These are phyloP conservation scores for Cladorhizidae sp. DNA, from an alignment of 37 sponge, comb jelly and placozoan genomes.

Conservation along the genomic window DNA sequence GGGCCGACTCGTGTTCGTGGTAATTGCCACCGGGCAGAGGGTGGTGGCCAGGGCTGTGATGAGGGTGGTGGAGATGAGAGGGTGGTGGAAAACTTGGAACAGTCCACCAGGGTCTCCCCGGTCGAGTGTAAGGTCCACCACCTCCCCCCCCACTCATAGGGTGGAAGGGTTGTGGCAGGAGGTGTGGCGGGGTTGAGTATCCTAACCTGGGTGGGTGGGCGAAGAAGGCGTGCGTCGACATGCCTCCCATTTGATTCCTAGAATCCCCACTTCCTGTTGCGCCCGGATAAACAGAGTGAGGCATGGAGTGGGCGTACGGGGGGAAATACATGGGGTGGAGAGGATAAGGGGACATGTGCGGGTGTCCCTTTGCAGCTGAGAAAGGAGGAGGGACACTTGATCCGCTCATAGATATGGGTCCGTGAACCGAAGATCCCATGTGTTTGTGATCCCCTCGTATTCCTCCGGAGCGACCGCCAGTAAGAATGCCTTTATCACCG, in stretches of 20 bases:
- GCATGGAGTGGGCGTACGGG: constrained; percentile 33
- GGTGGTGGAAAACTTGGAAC: constrained; percentile 12
- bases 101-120: constrained; percentile 31
- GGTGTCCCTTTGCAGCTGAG: constrained; percentile 14
- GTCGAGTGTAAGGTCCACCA: constrained; percentile 30
- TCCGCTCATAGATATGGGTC: not conserved
- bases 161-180: constrained; percentile 9
- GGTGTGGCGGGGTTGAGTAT: not conserved
- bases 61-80: constrained; percentile 12
- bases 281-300: constrained; percentile 3
- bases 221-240: constrained; percentile 19
- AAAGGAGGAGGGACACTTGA: not conserved
- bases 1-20: not conserved
- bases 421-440: not conserved
- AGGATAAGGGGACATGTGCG: constrained; percentile 14
- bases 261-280: constrained; percentile 10
- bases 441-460: not conserved
- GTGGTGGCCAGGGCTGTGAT: not conserved
- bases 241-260: constrained; percentile 15
- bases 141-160: not conserved
- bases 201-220: constrained; percentile 62
- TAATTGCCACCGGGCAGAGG: not conserved
- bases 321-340: constrained; percentile 25
- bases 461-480: constrained; percentile 5
- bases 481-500: constrained; percentile 13